phyloP scores from a whole-genome alignment of 2,797 vertebrate genomes.

The Lepilemur septentrionalis region DNA sequence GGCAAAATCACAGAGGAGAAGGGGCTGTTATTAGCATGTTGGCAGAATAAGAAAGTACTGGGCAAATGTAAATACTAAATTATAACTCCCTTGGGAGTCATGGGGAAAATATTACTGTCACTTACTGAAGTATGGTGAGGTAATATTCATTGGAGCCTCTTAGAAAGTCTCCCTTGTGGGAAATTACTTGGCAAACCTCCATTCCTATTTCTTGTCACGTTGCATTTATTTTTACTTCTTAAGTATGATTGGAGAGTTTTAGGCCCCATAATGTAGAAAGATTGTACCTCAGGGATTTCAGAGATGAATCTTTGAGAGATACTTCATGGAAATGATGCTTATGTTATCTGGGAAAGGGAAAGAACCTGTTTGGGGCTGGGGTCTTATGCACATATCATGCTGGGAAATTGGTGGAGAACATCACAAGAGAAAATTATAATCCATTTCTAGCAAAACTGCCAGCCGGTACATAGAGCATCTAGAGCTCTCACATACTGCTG shows the following conservation, averaged over 20 bases:
- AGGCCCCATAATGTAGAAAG: neutral
- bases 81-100: neutral
- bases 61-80: slow-evolving; percentile 42
- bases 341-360: neutral
- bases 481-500: neutral
- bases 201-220: slow-evolving; percentile 15
- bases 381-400: neutral
- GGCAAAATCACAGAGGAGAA: neutral
- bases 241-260: slow-evolving; percentile 10
- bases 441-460: neutral
- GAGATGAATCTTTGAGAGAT: neutral
- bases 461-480: neutral
- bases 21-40: neutral
- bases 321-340: neutral
- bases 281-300: neutral
- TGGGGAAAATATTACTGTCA: slow-evolving; percentile 3
- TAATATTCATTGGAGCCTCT: slow-evolving; percentile 22
- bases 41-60: slow-evolving; percentile 27
- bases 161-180: slow-evolving; percentile 20
- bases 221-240: slow-evolving; percentile 48
- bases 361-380: neutral
- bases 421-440: neutral
- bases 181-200: slow-evolving; percentile 41
- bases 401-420: slow-evolving; percentile 7
- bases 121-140: slow-evolving; percentile 32